Evolutionary conservation across 2,797 vertebrate genomes (phyloP).

Genomic region (Tauraco hartlaubi): DNA sequence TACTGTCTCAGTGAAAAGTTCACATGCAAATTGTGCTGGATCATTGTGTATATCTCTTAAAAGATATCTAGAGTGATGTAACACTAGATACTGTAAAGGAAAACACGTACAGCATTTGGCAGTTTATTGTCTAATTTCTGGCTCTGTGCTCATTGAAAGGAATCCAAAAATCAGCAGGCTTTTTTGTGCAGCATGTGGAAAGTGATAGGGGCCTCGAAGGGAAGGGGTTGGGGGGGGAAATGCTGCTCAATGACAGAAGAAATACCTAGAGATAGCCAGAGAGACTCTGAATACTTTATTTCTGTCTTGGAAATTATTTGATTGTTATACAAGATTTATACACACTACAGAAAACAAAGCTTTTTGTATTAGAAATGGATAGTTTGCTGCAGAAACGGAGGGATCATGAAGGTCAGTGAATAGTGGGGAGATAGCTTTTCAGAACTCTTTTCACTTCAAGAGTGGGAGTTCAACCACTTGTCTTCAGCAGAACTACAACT

Average conservation of each 20-base stretch:
- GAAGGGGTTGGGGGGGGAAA: not conserved
- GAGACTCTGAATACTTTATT: not conserved
- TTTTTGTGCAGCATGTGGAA: not conserved
- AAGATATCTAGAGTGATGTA: not conserved
- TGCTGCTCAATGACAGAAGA: not conserved
- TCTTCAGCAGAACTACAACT: not conserved
- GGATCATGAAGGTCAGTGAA: not conserved
- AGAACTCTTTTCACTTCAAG: not conserved
- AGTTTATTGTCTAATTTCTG: not conserved
- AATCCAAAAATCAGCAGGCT: not conserved
- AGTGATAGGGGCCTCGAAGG: fast-evolving
- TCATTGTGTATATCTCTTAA: not conserved
- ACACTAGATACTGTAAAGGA: not conserved
- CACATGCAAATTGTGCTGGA: not conserved
- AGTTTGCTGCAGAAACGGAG: not conserved
- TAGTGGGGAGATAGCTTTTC: not conserved
- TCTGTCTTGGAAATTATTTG: not conserved
- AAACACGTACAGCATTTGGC: not conserved
- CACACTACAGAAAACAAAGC: not conserved
- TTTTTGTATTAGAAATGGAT: not conserved
- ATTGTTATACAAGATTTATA: not conserved
- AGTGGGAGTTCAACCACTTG: not conserved
- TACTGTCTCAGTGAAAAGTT: not conserved
- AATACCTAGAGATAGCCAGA: not conserved
- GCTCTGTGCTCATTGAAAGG: not conserved